These are phyloP conservation scores for Vipera ursinii DNA, from an alignment of 2,797 vertebrate genomes.

Conservation along the genomic window DNA sequence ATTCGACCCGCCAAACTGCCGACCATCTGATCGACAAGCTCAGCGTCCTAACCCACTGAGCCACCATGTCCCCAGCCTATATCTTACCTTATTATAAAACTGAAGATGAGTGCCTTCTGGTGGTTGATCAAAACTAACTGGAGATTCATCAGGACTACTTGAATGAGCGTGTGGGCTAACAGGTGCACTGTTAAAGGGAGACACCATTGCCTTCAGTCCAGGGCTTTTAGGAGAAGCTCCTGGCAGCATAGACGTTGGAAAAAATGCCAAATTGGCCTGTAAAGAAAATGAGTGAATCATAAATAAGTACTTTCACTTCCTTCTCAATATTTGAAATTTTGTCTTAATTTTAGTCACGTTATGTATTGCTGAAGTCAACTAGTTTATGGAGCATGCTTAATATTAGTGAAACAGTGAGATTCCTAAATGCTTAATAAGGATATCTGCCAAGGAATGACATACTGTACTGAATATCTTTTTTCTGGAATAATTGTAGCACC, in stretches of 20 bases:
- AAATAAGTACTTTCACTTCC: fast-evolving
- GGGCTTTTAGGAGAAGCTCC: constrained; percentile 76
- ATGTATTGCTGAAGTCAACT: background rate
- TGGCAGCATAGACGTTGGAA: constrained; percentile 70
- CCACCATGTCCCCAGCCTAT: background rate
- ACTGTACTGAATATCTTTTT: background rate
- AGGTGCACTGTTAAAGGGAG: constrained; percentile 73
- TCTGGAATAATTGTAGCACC: background rate
- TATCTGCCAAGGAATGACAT: background rate
- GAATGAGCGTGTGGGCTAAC: constrained; percentile 65
- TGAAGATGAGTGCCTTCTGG: constrained; percentile 72
- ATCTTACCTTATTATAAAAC: constrained; percentile 75
- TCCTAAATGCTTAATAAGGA: background rate
- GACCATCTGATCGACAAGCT: no score
- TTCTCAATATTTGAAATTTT: background rate
- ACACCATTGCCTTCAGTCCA: constrained; percentile 69
- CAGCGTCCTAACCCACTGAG: no score
- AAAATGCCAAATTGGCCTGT: constrained; percentile 76
- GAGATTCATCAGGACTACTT: constrained; percentile 52
- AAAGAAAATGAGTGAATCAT: constrained; percentile 22
- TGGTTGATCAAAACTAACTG: constrained; percentile 76
- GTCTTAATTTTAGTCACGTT: background rate
- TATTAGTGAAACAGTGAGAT: background rate
- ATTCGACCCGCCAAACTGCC: no score
- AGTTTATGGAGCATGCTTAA: background rate